Evolutionary conservation across 1,140 invertebrate genomes (phyloP).

Genomic region (Nebria ingens): DNA sequence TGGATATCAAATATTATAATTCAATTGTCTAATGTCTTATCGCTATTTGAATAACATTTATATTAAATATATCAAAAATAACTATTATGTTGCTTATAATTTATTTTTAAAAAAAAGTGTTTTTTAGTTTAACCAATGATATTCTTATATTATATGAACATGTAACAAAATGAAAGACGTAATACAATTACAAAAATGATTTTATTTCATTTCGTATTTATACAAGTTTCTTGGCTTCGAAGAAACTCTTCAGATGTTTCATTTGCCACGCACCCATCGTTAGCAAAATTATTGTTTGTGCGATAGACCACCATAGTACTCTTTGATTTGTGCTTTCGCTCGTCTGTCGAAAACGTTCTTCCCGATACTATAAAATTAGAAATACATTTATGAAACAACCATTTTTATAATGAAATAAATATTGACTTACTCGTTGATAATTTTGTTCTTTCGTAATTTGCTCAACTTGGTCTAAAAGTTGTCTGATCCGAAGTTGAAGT

Average conservation of each 20-base stretch:
- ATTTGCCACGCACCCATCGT: constrained; percentile 98
- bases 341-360: constrained; percentile 93
- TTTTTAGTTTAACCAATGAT: background rate
- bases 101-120: too few species aligned
- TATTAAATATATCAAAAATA: too few species aligned
- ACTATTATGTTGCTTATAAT: too few species aligned
- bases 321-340: constrained; percentile 96
- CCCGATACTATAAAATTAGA: constrained; percentile 66
- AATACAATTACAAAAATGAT: background rate
- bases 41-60: too few species aligned
- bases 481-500: constrained; percentile 87
- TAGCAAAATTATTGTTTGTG: constrained; percentile 83
- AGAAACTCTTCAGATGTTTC: constrained; percentile 98
- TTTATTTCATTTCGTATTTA: constrained; percentile 39
- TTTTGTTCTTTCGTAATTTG: constrained; percentile 99
- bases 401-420: background rate
- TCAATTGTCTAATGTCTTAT: too few species aligned
- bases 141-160: too few species aligned
- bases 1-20: constrained; percentile 34
- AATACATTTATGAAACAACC: constrained; percentile 13
- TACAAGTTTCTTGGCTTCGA: constrained; percentile 99
- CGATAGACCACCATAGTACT: constrained; percentile 96
- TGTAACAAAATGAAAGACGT: background rate
- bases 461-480: constrained; percentile 95
- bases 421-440: constrained; percentile 82